phyloP scores from a whole-genome alignment of 2,113 vertebrate species.

The Pterocles burchelli region DNA sequence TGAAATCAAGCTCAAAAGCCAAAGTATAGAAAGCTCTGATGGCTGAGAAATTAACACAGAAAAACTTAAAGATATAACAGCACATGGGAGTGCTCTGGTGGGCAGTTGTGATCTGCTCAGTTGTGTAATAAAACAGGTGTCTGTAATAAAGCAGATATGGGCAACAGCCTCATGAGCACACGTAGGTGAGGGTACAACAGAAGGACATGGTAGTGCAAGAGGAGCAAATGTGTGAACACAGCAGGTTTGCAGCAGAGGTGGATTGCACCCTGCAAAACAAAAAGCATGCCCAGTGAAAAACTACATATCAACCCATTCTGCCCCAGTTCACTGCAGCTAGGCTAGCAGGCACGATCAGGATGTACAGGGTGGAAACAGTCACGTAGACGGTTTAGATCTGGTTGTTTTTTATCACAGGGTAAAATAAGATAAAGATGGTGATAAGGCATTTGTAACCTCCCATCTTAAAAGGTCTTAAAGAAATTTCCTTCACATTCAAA shows the following conservation, averaged over 20 bases:
- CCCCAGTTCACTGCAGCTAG: background rate
- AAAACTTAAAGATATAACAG: background rate
- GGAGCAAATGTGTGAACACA: background rate
- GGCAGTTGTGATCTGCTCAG: background rate
- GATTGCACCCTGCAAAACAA: background rate
- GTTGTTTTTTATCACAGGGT: background rate
- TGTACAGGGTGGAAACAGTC: background rate
- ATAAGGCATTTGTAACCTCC: background rate
- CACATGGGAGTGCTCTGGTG: background rate
- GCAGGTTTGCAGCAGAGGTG: background rate
- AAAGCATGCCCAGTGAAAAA: background rate
- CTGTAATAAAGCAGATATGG: background rate
- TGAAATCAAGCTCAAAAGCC: conserved; percentile 19
- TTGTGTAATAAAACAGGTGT: background rate
- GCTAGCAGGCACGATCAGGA: background rate
- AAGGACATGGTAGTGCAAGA: background rate
- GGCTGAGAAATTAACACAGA: background rate
- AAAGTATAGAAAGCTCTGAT: background rate
- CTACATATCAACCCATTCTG: background rate
- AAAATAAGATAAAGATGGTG: background rate
- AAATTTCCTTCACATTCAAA: background rate
- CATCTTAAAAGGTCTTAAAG: background rate
- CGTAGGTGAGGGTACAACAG: background rate
- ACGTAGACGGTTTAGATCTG: background rate
- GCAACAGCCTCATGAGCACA: background rate